phyloP scores from a whole-genome alignment of 1,140 invertebrate genomes.

The Periplaneta americana region DNA sequence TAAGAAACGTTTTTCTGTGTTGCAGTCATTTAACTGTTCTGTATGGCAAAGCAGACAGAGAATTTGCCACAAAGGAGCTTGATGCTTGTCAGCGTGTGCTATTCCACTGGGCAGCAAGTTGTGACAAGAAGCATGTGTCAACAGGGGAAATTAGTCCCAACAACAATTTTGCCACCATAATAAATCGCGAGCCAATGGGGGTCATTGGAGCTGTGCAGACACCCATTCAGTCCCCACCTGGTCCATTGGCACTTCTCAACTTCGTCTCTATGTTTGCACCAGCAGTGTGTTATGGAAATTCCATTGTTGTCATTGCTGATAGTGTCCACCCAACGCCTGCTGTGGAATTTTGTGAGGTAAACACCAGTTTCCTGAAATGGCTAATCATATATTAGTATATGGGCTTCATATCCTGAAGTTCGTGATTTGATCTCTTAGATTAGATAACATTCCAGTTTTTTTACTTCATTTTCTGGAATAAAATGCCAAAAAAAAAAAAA shows the following conservation, averaged over 20 bases:
- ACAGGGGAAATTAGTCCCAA: constrained; percentile 40
- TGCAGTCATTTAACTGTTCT: not conserved
- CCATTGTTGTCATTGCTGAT: constrained; percentile 42
- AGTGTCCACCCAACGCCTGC: constrained; percentile 37
- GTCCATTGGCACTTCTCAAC: constrained; percentile 25
- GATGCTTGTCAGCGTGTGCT: constrained; percentile 36
- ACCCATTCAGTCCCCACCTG: constrained; percentile 34
- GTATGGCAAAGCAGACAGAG: not conserved
- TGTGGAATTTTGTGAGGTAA: constrained; percentile 35
- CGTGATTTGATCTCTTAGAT: too few relatives aligned
- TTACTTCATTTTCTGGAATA: too few relatives aligned
- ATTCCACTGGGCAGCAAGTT: constrained; percentile 43
- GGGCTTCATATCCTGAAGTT: too few relatives aligned
- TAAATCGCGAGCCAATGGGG: constrained; percentile 41
- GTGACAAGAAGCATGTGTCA: constrained; percentile 42
- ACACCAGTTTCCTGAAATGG: too few relatives aligned
- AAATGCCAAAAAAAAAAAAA: too few relatives aligned
- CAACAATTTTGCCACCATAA: constrained; percentile 39
- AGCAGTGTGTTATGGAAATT: constrained; percentile 35
- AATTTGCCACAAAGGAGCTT: constrained; percentile 34
- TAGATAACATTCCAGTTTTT: too few relatives aligned
- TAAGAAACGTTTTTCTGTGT: too few relatives aligned
- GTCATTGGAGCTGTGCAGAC: constrained; percentile 45
- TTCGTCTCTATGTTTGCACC: constrained; percentile 14
- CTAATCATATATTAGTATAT: too few relatives aligned